Evolutionary conservation across 2,888 invertebrate genomes (phyloP).

Genomic region (Cryptus viduatorius): DNA sequence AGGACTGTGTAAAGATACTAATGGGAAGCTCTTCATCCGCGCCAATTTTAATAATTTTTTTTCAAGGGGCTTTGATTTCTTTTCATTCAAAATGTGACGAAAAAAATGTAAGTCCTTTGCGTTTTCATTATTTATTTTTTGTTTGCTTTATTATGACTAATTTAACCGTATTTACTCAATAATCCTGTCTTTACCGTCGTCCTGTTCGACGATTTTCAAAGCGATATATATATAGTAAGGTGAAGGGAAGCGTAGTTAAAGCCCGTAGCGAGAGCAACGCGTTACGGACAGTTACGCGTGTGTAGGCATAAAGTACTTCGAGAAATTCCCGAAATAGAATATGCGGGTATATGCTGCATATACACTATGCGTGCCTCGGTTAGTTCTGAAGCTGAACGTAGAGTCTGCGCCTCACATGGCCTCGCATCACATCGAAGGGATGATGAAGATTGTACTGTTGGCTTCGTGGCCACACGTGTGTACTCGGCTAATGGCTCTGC

Average conservation of each 20-base stretch:
- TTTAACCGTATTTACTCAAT: background rate
- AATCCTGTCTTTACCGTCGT: background rate
- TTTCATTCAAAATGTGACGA: background rate
- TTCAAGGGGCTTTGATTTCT: background rate
- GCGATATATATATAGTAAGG: background rate
- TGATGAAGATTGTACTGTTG: slow-evolving; percentile 30
- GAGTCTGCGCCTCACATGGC: slow-evolving; percentile 42
- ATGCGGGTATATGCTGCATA: background rate
- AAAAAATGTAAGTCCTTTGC: background rate
- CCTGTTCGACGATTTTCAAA: slow-evolving; percentile 7
- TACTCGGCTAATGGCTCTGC: slow-evolving; percentile 54
- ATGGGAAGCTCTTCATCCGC: slow-evolving; percentile 55
- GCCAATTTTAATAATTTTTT: slow-evolving; percentile 41
- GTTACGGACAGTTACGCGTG: slow-evolving; percentile 32
- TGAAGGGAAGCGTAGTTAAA: slow-evolving; percentile 10
- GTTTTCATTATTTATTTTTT: background rate
- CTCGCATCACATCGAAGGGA: slow-evolving; percentile 45
- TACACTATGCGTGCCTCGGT: background rate
- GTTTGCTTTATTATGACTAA: background rate
- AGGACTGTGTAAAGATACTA: slow-evolving; percentile 39
- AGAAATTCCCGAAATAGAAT: slow-evolving; percentile 57
- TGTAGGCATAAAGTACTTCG: slow-evolving; percentile 27
- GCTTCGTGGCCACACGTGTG: slow-evolving; percentile 52
- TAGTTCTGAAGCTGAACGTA: slow-evolving; percentile 13
- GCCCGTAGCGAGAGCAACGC: slow-evolving; percentile 9